These are phyloP conservation scores for Leucozona laternaria DNA, from an alignment of 2,888 invertebrate species.

Conservation along the genomic window DNA sequence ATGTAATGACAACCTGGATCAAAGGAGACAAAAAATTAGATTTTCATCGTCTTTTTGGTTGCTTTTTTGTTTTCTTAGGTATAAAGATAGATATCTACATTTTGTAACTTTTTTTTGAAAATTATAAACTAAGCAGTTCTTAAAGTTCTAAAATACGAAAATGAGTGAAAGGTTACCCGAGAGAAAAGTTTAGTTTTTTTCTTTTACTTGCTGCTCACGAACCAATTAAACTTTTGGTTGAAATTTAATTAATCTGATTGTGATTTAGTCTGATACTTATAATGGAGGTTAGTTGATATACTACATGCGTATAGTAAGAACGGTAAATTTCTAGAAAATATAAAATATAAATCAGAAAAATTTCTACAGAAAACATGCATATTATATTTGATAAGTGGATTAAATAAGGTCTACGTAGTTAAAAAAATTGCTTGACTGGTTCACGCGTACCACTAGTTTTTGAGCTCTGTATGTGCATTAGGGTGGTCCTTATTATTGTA, in stretches of 20 bases:
- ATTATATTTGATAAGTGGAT: no score
- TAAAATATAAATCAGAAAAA: no score
- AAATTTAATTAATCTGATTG: constrained; percentile 26
- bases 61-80: background rate
- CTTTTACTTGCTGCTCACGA: background rate
- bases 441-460: no score
- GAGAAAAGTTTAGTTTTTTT: background rate
- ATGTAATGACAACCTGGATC: constrained; percentile 66
- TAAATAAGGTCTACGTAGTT: no score
- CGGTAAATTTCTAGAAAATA: no score
- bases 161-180: constrained; percentile 34
- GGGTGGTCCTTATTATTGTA: no score
- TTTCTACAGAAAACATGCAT: no score
- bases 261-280: no score
- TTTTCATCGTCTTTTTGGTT: constrained; percentile 38
- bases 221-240: background rate
- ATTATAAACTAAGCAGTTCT: background rate
- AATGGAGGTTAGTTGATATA: no score
- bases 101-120: constrained; percentile 7
- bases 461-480: no score
- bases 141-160: constrained; percentile 46
- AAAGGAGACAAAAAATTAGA: constrained; percentile 64
- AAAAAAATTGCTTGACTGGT: no score
- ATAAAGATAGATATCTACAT: background rate
- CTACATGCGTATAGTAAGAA: no score